Evolutionary conservation across 2,888 invertebrate genomes (phyloP).

Genomic region (Meta bourneti): DNA sequence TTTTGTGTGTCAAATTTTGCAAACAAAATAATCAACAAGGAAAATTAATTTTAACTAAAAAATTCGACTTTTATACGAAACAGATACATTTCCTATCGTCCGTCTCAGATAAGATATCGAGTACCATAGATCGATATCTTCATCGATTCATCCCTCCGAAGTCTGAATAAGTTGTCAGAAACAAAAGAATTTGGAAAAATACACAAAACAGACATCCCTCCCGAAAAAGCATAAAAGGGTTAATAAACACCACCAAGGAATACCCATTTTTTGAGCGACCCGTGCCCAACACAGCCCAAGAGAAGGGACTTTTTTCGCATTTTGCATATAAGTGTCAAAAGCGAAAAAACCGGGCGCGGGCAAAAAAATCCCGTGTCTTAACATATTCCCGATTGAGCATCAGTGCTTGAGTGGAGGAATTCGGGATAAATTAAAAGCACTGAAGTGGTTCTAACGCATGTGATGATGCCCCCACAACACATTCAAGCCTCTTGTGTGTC

Average conservation of each 20-base stretch:
- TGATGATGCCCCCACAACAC: conserved; percentile 68
- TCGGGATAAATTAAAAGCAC: conserved; percentile 59
- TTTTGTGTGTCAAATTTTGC: no score
- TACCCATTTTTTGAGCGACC: neutral
- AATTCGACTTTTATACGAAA: no score
- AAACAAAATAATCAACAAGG: no score
- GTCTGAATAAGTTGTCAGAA: neutral
- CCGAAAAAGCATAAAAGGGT: conserved; percentile 50
- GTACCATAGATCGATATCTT: neutral
- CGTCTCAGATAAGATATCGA: neutral
- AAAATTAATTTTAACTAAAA: no score
- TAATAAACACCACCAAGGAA: conserved; percentile 52
- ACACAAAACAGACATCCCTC: neutral
- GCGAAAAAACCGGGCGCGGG: neutral
- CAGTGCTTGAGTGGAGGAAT: conserved; percentile 72
- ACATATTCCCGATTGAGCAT: conserved; percentile 74
- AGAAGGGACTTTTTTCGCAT: conserved; percentile 34
- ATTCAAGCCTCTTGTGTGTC: conserved; percentile 46
- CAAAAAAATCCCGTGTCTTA: conserved; percentile 62
- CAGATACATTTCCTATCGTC: no score
- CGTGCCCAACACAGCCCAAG: conserved; percentile 1
- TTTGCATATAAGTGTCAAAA: conserved; percentile 68
- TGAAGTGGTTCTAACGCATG: conserved; percentile 52
- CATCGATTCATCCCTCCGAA: neutral
- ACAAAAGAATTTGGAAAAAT: neutral